These are phyloP conservation scores for Caenorhabditis zanzibari DNA, from an alignment of 2,888 invertebrate species.

Conservation along the genomic window DNA sequence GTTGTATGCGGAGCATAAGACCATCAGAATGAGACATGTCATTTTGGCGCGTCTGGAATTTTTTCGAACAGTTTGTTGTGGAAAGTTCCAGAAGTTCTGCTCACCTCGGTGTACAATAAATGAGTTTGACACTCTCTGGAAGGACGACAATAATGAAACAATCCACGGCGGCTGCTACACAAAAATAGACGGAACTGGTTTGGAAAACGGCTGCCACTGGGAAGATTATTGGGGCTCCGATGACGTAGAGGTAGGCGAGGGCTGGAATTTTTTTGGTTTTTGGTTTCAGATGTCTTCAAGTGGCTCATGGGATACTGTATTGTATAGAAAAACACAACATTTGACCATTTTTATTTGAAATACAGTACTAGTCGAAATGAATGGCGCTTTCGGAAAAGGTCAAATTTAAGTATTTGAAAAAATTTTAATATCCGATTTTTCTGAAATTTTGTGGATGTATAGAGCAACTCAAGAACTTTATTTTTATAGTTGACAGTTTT, in stretches of 20 bases:
- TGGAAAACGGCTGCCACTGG: slow-evolving; percentile 82
- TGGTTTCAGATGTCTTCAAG: no score
- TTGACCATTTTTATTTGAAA: no score
- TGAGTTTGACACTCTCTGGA: slow-evolving; percentile 71
- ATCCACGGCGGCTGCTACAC: slow-evolving; percentile 82
- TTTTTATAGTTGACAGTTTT: background rate
- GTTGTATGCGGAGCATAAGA: slow-evolving; percentile 80
- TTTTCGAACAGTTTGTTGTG: no score
- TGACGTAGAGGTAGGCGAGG: slow-evolving; percentile 80
- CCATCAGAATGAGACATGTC: slow-evolving; percentile 75
- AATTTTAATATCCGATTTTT: no score
- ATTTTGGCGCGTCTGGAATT: slow-evolving; percentile 79
- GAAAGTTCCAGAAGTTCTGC: no score
- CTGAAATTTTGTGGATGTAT: background rate
- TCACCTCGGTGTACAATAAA: slow-evolving; percentile 81
- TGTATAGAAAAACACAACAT: no score
- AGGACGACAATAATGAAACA: slow-evolving; percentile 79
- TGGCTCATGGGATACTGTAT: no score
- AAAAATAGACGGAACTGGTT: slow-evolving; percentile 83
- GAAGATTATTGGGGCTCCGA: slow-evolving; percentile 81
- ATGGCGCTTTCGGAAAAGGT: background rate
- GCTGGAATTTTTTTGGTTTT: slow-evolving; percentile 73
- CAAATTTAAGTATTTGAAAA: no score
- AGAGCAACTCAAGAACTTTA: background rate
- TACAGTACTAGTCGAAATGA: no score